Percentiles rank a stretch among this genome's conserved stretches.
phyloP scores from a whole-genome alignment of 1,140 invertebrate species.

The Drosophila leontia region DNA sequence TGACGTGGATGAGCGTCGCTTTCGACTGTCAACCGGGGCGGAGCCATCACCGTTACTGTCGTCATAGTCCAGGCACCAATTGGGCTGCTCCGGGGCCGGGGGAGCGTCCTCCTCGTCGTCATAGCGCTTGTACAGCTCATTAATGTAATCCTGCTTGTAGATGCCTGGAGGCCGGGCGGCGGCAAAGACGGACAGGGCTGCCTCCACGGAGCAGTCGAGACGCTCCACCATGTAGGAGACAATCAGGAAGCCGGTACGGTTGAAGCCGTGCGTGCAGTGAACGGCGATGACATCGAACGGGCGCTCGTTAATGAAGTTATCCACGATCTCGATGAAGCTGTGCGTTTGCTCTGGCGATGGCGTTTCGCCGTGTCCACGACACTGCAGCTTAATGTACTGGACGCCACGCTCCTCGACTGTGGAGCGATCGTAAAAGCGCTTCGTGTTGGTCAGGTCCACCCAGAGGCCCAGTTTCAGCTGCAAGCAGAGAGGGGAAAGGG shows the following conservation, averaged over 20 bases:
- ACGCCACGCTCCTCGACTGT: slow-evolving; percentile 91
- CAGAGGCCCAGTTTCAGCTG: slow-evolving; percentile 95
- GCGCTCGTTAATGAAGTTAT: slow-evolving; percentile 91
- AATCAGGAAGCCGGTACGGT: slow-evolving; percentile 98
- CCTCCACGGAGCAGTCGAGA: slow-evolving; percentile 91
- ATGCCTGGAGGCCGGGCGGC: slow-evolving; percentile 90
- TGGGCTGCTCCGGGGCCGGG: slow-evolving; percentile 90
- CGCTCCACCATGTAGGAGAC: slow-evolving; percentile 95
- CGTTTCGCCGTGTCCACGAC: slow-evolving; percentile 93
- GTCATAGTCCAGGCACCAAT: slow-evolving; percentile 89
- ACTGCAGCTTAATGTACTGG: slow-evolving; percentile 94
- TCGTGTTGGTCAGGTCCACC: slow-evolving; percentile 98
- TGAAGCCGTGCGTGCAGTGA: slow-evolving; percentile 99
- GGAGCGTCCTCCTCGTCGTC: slow-evolving; percentile 91
- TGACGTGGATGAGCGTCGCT: slow-evolving; percentile 61
- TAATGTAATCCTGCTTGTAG: slow-evolving; percentile 91
- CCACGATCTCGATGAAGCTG: slow-evolving; percentile 92
- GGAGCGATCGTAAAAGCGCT: slow-evolving; percentile 94
- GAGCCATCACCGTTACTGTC: slow-evolving; percentile 67
- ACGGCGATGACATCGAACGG: slow-evolving; percentile 94
- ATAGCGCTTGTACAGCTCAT: slow-evolving; percentile 91
- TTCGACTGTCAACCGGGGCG: slow-evolving; percentile 25
- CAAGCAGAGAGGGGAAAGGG: too few relatives aligned
- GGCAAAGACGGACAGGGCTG: slow-evolving; percentile 92
- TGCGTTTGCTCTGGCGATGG: slow-evolving; percentile 91